These are phyloP conservation scores for Chelonoidis abingdonii DNA, from an alignment of 2,113 vertebrate species.

Conservation along the genomic window DNA sequence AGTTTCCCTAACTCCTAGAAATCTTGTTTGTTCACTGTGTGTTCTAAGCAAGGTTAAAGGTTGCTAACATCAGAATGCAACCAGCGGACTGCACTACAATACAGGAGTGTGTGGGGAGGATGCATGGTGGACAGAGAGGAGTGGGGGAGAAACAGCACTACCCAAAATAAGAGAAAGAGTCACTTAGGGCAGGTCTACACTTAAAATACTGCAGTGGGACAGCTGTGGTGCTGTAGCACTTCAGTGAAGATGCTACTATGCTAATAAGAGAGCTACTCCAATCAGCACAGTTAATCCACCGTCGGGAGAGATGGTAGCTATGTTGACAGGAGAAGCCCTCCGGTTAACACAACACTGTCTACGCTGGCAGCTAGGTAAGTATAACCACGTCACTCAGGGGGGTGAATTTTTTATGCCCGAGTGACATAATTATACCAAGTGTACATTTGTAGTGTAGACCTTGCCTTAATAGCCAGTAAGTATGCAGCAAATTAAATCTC, in stretches of 20 bases:
- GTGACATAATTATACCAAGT: background rate
- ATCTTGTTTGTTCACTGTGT: background rate
- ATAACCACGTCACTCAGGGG: background rate
- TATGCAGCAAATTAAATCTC: background rate
- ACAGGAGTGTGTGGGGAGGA: background rate
- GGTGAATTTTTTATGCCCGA: background rate
- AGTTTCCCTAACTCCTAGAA: conserved; percentile 6
- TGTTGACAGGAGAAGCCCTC: background rate
- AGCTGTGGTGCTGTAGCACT: no score
- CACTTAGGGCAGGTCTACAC: background rate
- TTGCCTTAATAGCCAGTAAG: background rate
- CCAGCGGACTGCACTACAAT: background rate
- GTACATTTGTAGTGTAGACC: background rate
- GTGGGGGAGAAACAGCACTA: background rate
- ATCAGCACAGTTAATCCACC: background rate
- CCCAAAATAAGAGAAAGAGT: background rate
- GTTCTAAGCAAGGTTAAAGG: background rate
- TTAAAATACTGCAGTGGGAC: no score
- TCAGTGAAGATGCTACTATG: background rate
- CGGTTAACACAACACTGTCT: background rate
- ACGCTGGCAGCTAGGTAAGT: background rate
- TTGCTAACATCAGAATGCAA: conserved; percentile 10
- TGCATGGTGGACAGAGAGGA: background rate
- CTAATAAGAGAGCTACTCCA: background rate
- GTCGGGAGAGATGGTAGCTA: background rate